Evolutionary conservation across 2,113 vertebrate genomes (phyloP), one percentile per base, ranked within the genome.

Genomic region (Eulacestoma nigropectus): DNA sequence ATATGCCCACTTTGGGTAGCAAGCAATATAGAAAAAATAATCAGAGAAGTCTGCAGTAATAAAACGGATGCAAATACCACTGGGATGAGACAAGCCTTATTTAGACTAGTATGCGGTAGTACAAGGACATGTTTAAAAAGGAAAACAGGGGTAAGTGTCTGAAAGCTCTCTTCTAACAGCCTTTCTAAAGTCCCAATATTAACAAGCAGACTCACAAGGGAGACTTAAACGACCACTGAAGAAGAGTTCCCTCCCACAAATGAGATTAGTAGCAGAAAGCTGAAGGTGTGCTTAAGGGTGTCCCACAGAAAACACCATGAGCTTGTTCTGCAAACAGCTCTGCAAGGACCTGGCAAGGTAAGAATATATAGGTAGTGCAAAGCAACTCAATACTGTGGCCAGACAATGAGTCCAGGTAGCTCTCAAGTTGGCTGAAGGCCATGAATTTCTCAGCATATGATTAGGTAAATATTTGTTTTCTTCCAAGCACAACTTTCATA

Each of bases 11-110:
- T 94, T 82, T 65, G 64, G 79, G 74, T 59, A 82, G 82, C 70
- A 94, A 83, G 85, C 30, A 70, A 70, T 29, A 74, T 1, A 85
- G 75, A 81, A 73, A 91, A 94, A 87, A 81, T 35, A 82, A 84
- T 80, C 94, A 74, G 74, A 69, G 35, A 69, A 91, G 90, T 56
- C 59, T 86, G 78, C 21, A 74, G 42, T 41, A 63, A 55, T 93
- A 91, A 93, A 93, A 91, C 21, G 32, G 80, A 93, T 94, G 90
- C 79, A 97, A 96, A 96, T 85, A 44, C 59, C 75, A 94, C 72
- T 32, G 33, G 55, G 75, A 89, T 69, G 83, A 95, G 72, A 91
- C 39, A 53, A 63, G 59, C 59, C 50, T 94, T 78, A 85, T 39
- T 79, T 67, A 82, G 89, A 68, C 29, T 79, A 84, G 29, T 17